Evolutionary conservation across 2,113 vertebrate genomes (phyloP).

Genomic region (Erythrolamprus reginae): DNA sequence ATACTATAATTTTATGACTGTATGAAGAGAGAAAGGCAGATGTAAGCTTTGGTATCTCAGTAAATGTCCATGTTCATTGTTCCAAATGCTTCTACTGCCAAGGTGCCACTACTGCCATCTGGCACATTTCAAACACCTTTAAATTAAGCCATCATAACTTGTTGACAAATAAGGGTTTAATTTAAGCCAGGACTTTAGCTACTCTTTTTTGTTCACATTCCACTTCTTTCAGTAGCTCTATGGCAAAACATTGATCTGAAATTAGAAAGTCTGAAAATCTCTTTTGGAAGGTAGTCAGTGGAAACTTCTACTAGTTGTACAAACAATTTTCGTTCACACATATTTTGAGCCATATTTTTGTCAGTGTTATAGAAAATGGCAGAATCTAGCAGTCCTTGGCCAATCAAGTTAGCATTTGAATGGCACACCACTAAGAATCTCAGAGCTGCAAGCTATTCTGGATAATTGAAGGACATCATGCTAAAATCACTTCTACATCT

Average conservation of each 20-base stretch:
- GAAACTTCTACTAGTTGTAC: background rate
- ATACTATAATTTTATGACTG: background rate
- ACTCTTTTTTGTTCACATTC: background rate
- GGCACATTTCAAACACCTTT: background rate
- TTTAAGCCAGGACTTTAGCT: background rate
- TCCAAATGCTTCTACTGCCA: background rate
- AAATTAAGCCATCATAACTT: background rate
- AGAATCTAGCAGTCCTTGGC: background rate
- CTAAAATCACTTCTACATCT: background rate
- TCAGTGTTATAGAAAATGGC: background rate
- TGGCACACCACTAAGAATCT: background rate
- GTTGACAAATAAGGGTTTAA: background rate
- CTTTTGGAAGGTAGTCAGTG: background rate
- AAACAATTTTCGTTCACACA: background rate
- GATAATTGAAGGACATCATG: background rate
- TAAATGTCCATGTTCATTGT: background rate
- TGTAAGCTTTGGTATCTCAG: background rate
- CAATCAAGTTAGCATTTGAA: background rate
- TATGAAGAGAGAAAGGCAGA: background rate
- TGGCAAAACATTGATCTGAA: no score
- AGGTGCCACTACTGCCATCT: background rate
- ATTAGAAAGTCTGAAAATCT: no score
- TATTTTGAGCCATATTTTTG: background rate
- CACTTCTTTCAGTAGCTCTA: background rate
- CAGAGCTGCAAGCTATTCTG: background rate